Evolutionary conservation across 2,113 vertebrate genomes (phyloP).

Genomic region (Atractosteus spatula): DNA sequence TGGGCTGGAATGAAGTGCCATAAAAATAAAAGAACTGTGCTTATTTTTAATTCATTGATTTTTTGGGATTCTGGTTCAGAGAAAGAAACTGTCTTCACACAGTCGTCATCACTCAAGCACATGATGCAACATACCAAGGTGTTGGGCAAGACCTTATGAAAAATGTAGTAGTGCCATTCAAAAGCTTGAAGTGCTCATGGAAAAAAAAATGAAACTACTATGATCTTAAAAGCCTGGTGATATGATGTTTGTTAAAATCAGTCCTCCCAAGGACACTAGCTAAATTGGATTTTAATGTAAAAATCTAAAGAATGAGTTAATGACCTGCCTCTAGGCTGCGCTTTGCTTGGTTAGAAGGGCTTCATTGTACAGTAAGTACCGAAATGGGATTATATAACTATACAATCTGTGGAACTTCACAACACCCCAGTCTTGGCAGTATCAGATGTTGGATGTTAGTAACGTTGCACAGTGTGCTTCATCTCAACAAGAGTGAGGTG

Average conservation of each 20-base stretch:
- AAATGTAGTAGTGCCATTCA: not conserved
- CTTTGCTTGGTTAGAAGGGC: not conserved
- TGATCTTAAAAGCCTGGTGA: too few relatives aligned
- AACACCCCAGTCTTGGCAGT: not conserved
- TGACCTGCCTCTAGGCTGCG: slow-evolving; percentile 47
- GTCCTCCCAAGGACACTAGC: too few relatives aligned
- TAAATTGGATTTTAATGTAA: slow-evolving; percentile 26
- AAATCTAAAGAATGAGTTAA: slow-evolving; percentile 58
- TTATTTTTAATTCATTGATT: too few relatives aligned
- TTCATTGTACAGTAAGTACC: not conserved
- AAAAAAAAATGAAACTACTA: too few relatives aligned
- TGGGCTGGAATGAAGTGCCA: too few relatives aligned
- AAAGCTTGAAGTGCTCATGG: not conserved
- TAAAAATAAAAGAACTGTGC: too few relatives aligned
- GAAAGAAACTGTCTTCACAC: not conserved
- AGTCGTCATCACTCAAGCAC: not conserved
- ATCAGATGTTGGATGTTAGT: not conserved
- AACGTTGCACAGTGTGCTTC: not conserved
- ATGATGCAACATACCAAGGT: not conserved
- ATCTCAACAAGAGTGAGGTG: not conserved
- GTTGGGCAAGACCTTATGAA: not conserved
- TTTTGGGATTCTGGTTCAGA: too few relatives aligned
- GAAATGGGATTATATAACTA: slow-evolving; percentile 14
- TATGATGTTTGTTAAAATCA: too few relatives aligned
- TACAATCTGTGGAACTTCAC: not conserved